phyloP scores from a whole-genome alignment of 2,797 vertebrate species.

The Naso thynnoides region DNA sequence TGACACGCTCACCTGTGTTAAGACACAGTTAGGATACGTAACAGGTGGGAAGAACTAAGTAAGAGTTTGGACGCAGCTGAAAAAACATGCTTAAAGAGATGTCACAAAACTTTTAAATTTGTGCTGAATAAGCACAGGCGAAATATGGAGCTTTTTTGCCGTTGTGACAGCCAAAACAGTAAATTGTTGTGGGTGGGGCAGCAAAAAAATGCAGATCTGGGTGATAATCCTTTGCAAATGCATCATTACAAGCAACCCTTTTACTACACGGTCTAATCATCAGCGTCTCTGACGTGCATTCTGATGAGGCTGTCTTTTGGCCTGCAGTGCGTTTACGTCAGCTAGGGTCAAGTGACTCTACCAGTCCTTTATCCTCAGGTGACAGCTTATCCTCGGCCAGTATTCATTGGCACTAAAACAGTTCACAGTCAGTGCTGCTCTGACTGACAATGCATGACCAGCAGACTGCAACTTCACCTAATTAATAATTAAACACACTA shows the following conservation, averaged over 20 bases:
- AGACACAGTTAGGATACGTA: slow-evolving; percentile 39
- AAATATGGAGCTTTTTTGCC: too few relatives aligned
- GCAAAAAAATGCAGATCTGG: too few relatives aligned
- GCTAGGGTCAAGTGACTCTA: slow-evolving; percentile 34
- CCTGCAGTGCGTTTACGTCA: slow-evolving; percentile 42
- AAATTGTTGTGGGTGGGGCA: too few relatives aligned
- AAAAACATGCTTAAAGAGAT: not conserved
- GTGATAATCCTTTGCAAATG: too few relatives aligned
- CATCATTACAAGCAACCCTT: too few relatives aligned
- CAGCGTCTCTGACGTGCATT: not conserved
- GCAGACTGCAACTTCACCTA: slow-evolving; percentile 44
- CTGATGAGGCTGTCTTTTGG: slow-evolving; percentile 5
- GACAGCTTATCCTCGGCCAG: slow-evolving; percentile 37
- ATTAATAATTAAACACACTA: slow-evolving; percentile 16
- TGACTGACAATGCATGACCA: slow-evolving; percentile 38
- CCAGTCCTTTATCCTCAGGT: slow-evolving; percentile 58
- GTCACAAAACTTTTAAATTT: not conserved
- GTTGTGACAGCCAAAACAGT: too few relatives aligned
- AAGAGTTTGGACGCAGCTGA: not conserved
- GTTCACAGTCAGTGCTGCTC: slow-evolving; percentile 30
- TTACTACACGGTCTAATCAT: slow-evolving; percentile 10
- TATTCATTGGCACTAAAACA: slow-evolving; percentile 29
- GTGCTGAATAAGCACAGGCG: not conserved
- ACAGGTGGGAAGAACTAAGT: slow-evolving; percentile 16
- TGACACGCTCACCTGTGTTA: not conserved